phyloP scores from a whole-genome alignment of 64 coral and sea anemone species.

The Trachythela sp. region DNA sequence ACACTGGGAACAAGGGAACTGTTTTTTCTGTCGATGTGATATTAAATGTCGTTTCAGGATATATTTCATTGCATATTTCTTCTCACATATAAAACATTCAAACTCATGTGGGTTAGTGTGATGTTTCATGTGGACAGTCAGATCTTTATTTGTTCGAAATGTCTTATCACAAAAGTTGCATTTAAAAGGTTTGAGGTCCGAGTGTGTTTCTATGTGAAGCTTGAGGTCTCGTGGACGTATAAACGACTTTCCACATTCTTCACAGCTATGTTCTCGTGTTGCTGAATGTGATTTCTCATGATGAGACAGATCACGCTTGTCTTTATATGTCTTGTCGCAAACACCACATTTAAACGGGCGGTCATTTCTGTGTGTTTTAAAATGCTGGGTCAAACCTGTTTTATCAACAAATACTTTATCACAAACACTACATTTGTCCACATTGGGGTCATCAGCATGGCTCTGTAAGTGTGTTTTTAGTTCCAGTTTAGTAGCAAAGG shows the following conservation, averaged over 20 bases:
- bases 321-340: background rate
- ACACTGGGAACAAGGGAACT: background rate
- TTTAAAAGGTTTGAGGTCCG: background rate
- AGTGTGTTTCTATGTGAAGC: background rate
- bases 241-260: background rate
- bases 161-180: background rate
- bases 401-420: background rate
- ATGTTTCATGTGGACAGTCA: background rate
- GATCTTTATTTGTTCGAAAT: background rate
- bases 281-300: background rate
- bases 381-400: background rate
- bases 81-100: slow-evolving; percentile 4
- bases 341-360: background rate
- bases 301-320: background rate
- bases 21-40: background rate
- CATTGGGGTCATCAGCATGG: background rate
- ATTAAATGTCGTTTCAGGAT: background rate
- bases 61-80: background rate
- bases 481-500: background rate
- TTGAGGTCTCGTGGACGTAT: background rate
- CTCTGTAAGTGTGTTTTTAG: background rate
- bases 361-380: background rate
- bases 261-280: background rate
- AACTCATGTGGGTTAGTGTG: background rate
- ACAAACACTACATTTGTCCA: background rate